Evolutionary conservation across 2,888 invertebrate genomes (phyloP), one percentile per base, ranked within the genome.

Genomic region (Drosophila atripex): DNA sequence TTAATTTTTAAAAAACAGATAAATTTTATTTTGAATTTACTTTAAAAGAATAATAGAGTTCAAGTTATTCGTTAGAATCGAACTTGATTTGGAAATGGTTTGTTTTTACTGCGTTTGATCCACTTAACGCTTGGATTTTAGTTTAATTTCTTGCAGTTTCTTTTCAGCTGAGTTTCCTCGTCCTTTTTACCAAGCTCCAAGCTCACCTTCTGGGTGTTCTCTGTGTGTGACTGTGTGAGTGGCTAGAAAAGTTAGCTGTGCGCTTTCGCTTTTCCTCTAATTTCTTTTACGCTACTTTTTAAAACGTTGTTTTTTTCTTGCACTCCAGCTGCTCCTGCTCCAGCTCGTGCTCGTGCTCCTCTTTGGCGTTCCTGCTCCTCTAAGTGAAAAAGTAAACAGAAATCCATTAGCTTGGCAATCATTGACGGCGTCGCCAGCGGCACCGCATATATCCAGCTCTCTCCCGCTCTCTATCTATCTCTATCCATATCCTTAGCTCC

Each of bases 381-480:
- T 89, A 89, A 88, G 86, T 89, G 86, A 82, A 89, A 88, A 89
- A 89, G 89, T 89, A 88, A 88, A 88, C 89, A 88, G 89, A 89
- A 89, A 88, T 89, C 88, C 88, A 88, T 88, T 89, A 89, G 89
- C 88, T 84, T 72, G 77, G 88, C 88, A 88, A 89, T 88, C 89
- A 88, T 88, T 88, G 89, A 75, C 75, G 88, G 83, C 83, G 83
- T 71, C 86, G 54, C 57, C 64, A 55, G 59, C 53, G 70, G 64
- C 74, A 70, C 71, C 69, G 71, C 69, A 61, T 71, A 47, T 51
- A 30, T 32, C n/a, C 58, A 52, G 43, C 23, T 53, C 32, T 32
- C 46, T 59, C 32, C 16, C 39, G 32, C 25, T 11, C 38, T 41
- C 39, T 28, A 28, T 28, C 28, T 23, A n/a, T 30, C 14, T 38